phyloP scores from a whole-genome alignment of 2,113 vertebrate genomes.

The Melanerpes aurifrons region DNA sequence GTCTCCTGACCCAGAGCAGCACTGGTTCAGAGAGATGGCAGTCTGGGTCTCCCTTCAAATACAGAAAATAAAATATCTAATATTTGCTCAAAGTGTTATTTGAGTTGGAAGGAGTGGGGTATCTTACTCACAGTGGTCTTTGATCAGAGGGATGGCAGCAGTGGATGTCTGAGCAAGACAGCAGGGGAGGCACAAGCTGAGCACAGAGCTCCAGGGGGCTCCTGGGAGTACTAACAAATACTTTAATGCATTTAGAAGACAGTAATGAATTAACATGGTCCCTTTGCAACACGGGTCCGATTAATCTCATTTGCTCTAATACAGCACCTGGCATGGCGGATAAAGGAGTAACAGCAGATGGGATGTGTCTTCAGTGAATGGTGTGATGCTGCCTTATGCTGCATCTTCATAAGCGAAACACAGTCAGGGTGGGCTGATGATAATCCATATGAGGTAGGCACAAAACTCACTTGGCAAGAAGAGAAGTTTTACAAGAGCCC shows the following conservation, averaged over 20 bases:
- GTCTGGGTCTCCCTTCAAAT: background rate
- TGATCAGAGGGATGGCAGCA: background rate
- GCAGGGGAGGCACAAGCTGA: background rate
- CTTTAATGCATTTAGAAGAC: background rate
- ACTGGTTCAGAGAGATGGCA: background rate
- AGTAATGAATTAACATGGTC: background rate
- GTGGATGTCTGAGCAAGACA: background rate
- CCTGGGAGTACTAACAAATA: background rate
- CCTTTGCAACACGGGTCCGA: background rate
- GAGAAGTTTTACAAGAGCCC: background rate
- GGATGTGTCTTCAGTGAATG: background rate
- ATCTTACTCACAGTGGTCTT: background rate
- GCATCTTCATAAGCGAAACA: background rate
- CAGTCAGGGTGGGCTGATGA: rapidly evolving
- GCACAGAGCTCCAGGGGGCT: background rate
- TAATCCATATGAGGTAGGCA: background rate
- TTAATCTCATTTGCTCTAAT: slow-evolving; percentile 12
- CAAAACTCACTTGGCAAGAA: background rate
- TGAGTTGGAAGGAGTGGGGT: background rate
- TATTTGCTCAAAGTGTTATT: background rate
- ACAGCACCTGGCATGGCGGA: background rate
- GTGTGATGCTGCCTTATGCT: background rate
- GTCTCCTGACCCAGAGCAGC: background rate
- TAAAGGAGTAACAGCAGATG: slow-evolving; percentile 25
- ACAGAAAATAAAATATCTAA: background rate